phyloP scores from a whole-genome alignment of 2,797 vertebrate genomes.

The Premnoplex brunnescens region DNA sequence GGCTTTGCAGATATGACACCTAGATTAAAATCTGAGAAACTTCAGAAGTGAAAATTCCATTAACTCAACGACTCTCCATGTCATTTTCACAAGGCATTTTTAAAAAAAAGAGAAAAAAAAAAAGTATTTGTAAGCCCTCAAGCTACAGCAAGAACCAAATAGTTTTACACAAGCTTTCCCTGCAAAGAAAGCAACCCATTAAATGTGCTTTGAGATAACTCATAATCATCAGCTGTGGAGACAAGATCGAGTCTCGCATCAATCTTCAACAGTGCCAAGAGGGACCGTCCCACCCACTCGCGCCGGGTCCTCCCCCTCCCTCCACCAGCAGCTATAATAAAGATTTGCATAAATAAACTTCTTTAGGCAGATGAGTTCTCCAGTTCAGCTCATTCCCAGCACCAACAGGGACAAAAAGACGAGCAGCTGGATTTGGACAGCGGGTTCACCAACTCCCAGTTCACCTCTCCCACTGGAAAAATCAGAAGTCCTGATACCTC shows the following conservation, averaged over 20 bases:
- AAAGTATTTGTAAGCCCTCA: not conserved
- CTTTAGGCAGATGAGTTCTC: not conserved
- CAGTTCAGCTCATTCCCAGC: not conserved
- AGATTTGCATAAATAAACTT: conserved; percentile 18
- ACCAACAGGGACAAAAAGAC: not conserved
- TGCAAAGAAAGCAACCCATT: not conserved
- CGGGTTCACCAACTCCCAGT: not conserved
- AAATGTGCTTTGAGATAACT: not conserved
- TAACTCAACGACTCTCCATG: not conserved
- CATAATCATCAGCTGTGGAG: not conserved
- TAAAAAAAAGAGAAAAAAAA: not conserved
- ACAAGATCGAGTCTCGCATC: not conserved
- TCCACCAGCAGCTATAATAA: not conserved
- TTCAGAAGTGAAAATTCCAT: not conserved
- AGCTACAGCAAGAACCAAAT: not conserved
- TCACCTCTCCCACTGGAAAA: not conserved
- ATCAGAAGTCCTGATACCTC: not conserved
- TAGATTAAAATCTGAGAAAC: not conserved
- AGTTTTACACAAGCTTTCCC: not conserved
- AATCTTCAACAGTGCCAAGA: not conserved
- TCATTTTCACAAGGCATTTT: not conserved
- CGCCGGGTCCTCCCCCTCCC: not conserved
- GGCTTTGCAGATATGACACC: not conserved
- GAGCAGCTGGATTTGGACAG: not conserved
- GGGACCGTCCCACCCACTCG: not conserved